Conservation (phyloP, 2,888 invertebrate species). For the Molanna angustata region DNA sequence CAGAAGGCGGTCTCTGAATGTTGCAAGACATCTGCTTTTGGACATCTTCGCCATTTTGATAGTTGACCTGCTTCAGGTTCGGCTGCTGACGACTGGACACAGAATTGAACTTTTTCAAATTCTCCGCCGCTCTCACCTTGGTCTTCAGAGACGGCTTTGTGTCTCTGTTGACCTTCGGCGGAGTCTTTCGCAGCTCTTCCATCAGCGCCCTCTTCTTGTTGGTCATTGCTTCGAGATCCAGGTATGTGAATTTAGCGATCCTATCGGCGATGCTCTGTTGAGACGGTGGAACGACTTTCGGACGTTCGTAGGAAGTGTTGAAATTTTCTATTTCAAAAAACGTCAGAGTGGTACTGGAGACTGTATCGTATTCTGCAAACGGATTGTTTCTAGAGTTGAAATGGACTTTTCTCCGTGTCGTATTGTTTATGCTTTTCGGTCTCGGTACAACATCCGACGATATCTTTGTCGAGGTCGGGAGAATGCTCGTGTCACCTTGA, state of each 20-base stretch:
- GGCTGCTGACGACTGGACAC: not conserved
- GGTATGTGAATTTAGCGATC: slow-evolving; percentile 50
- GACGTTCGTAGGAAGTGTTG: slow-evolving; percentile 40
- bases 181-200: slow-evolving; percentile 43
- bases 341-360: slow-evolving; percentile 47
- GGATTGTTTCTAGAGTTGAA: slow-evolving; percentile 47
- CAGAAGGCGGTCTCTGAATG: slow-evolving; percentile 11
- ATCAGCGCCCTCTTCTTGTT: slow-evolving; percentile 44
- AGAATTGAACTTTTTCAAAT: slow-evolving; percentile 12
- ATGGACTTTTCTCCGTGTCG: slow-evolving; percentile 48
- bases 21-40: not conserved
- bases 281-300: slow-evolving; percentile 30
- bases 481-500: slow-evolving; percentile 53
- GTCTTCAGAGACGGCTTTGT: slow-evolving; percentile 20
- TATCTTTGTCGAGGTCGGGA: slow-evolving; percentile 54
- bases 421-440: slow-evolving; percentile 47
- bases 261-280: slow-evolving; percentile 39
- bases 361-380: slow-evolving; percentile 50
- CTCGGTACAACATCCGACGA: slow-evolving; percentile 50
- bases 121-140: slow-evolving; percentile 20
- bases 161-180: slow-evolving; percentile 39
- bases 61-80: not conserved
- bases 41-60: not conserved
- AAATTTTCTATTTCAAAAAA: slow-evolving; percentile 50
- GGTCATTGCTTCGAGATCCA: slow-evolving; percentile 44